phyloP scores from a whole-genome alignment of 1,140 invertebrate species.

The Lordiphosa clarofinis region DNA sequence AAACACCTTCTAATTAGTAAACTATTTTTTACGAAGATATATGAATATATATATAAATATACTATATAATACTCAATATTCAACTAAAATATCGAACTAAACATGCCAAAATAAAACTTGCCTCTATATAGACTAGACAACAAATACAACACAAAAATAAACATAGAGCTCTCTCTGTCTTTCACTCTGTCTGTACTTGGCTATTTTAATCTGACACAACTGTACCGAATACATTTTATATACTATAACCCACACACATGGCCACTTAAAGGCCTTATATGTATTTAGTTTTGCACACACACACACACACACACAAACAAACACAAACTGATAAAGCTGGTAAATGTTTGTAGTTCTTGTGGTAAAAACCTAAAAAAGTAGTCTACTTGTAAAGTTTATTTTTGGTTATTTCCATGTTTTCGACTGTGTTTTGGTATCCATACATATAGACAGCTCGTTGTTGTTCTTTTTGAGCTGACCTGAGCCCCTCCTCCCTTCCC shows the following conservation, averaged over 20 bases:
- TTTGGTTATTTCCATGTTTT: too few relatives aligned
- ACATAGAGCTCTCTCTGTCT: conserved; percentile 1
- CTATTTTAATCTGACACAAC: conserved; percentile 5
- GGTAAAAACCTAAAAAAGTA: conserved; percentile 6
- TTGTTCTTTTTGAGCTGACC: too few relatives aligned
- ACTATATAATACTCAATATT: conserved; percentile 47
- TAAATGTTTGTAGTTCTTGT: conserved; percentile 7
- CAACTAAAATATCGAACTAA: conserved; percentile 33
- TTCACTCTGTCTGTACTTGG: background rate
- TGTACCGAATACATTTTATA: conserved; percentile 6
- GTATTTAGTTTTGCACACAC: conserved; percentile 5
- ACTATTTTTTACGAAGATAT: conserved; percentile 48
- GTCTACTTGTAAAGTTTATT: too few relatives aligned
- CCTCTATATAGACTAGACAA: conserved; percentile 35
- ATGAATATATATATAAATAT: conserved; percentile 53
- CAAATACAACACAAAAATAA: conserved; percentile 8
- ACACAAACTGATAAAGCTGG: conserved; percentile 4
- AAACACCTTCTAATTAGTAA: conserved; percentile 13
- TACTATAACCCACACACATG: too few relatives aligned
- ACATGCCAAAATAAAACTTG: conserved; percentile 33
- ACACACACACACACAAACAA: background rate
- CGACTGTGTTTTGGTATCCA: too few relatives aligned
- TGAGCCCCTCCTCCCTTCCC: too few relatives aligned
- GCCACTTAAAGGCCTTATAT: background rate
- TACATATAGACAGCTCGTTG: background rate